These are phyloP conservation scores for Oceanodroma tethys DNA, from an alignment of 2,113 vertebrate genomes.

Conservation along the genomic window DNA sequence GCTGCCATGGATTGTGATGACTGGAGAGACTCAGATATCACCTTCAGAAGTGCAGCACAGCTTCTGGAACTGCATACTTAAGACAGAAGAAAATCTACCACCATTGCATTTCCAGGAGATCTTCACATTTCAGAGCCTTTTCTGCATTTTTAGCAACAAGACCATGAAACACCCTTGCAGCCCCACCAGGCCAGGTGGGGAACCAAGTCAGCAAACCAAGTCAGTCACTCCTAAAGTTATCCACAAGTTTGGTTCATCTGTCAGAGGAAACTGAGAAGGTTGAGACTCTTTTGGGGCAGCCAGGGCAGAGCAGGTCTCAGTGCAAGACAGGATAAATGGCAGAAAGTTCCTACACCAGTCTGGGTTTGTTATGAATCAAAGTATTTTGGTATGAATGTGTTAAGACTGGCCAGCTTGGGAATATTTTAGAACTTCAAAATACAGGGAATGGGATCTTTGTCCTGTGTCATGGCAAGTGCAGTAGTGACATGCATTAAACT, in stretches of 20 bases:
- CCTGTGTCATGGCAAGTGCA: rapidly evolving
- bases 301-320: background rate
- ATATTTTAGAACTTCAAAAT: background rate
- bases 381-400: background rate
- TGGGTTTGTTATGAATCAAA: background rate
- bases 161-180: background rate
- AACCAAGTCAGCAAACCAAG: background rate
- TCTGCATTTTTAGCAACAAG: background rate
- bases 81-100: background rate
- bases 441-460: background rate
- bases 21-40: background rate
- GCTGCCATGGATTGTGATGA: rapidly evolving
- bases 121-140: background rate
- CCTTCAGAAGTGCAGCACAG: background rate
- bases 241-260: background rate
- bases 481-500: rapidly evolving
- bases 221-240: background rate
- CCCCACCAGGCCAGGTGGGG: background rate
- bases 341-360: background rate
- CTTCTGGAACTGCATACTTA: background rate
- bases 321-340: background rate
- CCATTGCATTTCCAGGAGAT: background rate
- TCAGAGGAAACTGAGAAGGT: background rate
- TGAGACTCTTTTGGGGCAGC: background rate
- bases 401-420: background rate